Evolutionary conservation across 2,113 vertebrate species (phyloP).

Genomic region (Oceanodroma tethys): DNA sequence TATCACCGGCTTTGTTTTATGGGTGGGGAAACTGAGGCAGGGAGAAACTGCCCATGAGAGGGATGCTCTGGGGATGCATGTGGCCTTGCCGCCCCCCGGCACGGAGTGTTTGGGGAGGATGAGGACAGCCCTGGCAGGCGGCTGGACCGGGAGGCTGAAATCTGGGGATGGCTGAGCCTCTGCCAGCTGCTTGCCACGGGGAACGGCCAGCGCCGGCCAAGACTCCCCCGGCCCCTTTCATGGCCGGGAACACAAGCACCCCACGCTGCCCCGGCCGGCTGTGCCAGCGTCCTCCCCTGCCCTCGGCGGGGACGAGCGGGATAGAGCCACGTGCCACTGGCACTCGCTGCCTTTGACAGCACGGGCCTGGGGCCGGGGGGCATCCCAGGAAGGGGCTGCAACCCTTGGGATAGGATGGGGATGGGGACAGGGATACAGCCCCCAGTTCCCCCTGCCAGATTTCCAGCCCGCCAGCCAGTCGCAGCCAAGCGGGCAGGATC

Average conservation of each 20-base stretch:
- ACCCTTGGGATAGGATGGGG: not conserved
- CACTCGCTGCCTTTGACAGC: not conserved
- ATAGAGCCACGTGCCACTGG: not conserved
- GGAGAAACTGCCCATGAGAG: not conserved
- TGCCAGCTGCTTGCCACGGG: not conserved
- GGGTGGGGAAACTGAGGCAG: not conserved
- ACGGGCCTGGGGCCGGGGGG: rapidly evolving
- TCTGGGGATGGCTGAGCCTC: not conserved
- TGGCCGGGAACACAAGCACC: not conserved
- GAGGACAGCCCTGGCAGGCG: not conserved
- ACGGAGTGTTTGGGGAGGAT: rapidly evolving
- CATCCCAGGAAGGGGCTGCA: not conserved
- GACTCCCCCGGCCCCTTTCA: not conserved
- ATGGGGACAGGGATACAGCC: not conserved
- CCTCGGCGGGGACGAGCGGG: not conserved
- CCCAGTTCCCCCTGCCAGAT: not conserved
- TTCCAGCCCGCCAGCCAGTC: not conserved
- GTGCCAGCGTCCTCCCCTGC: not conserved
- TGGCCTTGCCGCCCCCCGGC: not conserved
- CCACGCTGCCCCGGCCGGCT: rapidly evolving
- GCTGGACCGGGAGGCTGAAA: not conserved
- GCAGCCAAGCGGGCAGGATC: not conserved
- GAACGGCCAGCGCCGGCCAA: not conserved
- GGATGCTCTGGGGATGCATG: not conserved
- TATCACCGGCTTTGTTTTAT: rapidly evolving